phyloP scores from a whole-genome alignment of 2,888 invertebrate species.

The Dusona sp. region DNA sequence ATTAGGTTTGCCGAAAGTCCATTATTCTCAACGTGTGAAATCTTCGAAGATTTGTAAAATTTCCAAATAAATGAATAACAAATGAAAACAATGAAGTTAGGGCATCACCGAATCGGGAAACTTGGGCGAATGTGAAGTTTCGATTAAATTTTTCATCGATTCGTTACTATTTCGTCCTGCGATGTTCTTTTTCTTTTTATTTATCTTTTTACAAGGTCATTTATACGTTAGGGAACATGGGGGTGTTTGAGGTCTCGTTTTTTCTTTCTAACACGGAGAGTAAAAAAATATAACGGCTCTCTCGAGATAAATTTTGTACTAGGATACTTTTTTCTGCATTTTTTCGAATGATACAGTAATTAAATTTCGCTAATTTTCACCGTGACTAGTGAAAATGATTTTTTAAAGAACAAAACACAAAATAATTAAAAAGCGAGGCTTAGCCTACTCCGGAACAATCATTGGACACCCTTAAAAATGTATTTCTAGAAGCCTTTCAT shows the following conservation, averaged over 20 bases:
- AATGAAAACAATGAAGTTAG: neutral
- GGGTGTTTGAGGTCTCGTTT: neutral
- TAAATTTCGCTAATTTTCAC: slow-evolving; percentile 17
- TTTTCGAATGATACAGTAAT: slow-evolving; percentile 33
- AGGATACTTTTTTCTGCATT: slow-evolving; percentile 38
- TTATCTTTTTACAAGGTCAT: neutral
- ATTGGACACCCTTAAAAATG: neutral
- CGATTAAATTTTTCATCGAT: neutral
- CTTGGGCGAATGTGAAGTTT: neutral
- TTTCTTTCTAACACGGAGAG: neutral
- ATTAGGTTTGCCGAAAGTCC: neutral
- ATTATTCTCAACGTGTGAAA: slow-evolving; percentile 5
- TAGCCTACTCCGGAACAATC: too few species aligned
- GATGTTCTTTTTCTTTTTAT: neutral
- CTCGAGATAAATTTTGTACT: slow-evolving; percentile 67
- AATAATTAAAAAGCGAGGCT: too few species aligned
- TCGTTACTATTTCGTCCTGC: neutral
- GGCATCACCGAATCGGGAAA: neutral
- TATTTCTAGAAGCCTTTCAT: neutral
- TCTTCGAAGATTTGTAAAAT: slow-evolving; percentile 14
- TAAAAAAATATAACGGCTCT: neutral
- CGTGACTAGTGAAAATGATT: neutral
- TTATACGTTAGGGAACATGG: neutral
- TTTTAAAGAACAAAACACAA: too few species aligned
- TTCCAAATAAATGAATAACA: slow-evolving; percentile 12